phyloP scores from a whole-genome alignment of 2,797 vertebrate species.

The Paramormyrops hopkinsi region DNA sequence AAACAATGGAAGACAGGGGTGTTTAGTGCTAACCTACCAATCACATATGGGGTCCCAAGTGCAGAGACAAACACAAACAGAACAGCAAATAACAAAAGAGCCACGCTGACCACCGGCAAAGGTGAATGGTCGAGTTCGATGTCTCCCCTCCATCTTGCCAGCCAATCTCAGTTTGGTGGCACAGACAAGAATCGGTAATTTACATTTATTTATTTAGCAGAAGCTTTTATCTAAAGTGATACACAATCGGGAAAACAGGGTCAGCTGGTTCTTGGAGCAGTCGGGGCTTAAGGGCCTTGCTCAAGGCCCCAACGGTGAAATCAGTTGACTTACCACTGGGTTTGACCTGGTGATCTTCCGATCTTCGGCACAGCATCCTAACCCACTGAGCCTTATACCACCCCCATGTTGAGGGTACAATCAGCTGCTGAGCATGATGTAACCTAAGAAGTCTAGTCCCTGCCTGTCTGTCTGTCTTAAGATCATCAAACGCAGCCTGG shows the following conservation, averaged over 20 bases:
- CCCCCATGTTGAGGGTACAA: not conserved
- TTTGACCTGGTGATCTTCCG: not conserved
- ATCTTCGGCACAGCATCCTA: not conserved
- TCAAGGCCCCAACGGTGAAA: not conserved
- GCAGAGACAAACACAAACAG: not conserved
- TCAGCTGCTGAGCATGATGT: not conserved
- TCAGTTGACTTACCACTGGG: not conserved
- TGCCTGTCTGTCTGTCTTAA: not conserved
- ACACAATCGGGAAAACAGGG: not conserved
- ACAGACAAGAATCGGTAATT: not conserved
- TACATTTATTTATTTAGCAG: not conserved
- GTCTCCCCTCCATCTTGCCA: not conserved
- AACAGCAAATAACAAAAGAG: not conserved
- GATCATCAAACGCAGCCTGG: not conserved
- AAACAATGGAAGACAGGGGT: not conserved
- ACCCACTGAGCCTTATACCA: not conserved
- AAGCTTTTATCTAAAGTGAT: not conserved
- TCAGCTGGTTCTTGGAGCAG: not conserved
- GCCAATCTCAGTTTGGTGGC: not conserved
- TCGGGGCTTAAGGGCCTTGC: not conserved
- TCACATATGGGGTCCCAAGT: not conserved
- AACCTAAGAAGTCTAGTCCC: not conserved
- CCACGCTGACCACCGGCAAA: not conserved
- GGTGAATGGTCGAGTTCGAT: not conserved
- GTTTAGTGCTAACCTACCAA: not conserved